Conservation (phyloP, 2,888 invertebrate genomes). For the Acrobasis repandana region DNA sequence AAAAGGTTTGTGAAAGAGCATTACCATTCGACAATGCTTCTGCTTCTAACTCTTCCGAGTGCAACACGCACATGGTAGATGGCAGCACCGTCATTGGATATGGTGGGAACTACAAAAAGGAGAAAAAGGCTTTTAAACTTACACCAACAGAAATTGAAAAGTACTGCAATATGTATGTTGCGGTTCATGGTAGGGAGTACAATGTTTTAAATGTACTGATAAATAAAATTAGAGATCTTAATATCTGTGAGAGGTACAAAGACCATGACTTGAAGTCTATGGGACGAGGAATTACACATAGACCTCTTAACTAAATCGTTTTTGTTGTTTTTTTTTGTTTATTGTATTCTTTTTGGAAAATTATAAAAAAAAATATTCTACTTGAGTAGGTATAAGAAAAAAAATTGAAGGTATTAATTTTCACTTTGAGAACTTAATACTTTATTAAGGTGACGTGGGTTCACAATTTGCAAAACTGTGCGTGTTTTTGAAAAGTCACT, state of each 20-base stretch:
- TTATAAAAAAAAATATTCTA: too few species aligned
- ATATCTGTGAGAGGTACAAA: slow-evolving; percentile 52
- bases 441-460: too few species aligned
- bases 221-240: slow-evolving; percentile 55
- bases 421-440: too few species aligned
- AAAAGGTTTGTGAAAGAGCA: slow-evolving; percentile 40
- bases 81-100: slow-evolving; percentile 47
- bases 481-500: too few species aligned
- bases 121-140: slow-evolving; percentile 38
- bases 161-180: slow-evolving; percentile 47
- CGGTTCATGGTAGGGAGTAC: slow-evolving; percentile 41
- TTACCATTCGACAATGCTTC: slow-evolving; percentile 26
- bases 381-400: too few species aligned
- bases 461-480: too few species aligned
- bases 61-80: slow-evolving; percentile 33
- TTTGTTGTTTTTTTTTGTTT: not conserved
- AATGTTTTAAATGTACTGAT: slow-evolving; percentile 52
- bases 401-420: too few species aligned
- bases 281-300: slow-evolving; percentile 47
- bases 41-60: slow-evolving; percentile 24
- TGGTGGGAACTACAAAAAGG: slow-evolving; percentile 22
- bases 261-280: slow-evolving; percentile 50
- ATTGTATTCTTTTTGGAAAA: not conserved
- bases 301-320: not conserved
- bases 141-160: slow-evolving; percentile 50